A percentile compares a stretch with the other conserved stretches of the same genome.
These are phyloP conservation scores for Catocala nupta DNA, from an alignment of 2,888 invertebrate species.

Conservation along the genomic window DNA sequence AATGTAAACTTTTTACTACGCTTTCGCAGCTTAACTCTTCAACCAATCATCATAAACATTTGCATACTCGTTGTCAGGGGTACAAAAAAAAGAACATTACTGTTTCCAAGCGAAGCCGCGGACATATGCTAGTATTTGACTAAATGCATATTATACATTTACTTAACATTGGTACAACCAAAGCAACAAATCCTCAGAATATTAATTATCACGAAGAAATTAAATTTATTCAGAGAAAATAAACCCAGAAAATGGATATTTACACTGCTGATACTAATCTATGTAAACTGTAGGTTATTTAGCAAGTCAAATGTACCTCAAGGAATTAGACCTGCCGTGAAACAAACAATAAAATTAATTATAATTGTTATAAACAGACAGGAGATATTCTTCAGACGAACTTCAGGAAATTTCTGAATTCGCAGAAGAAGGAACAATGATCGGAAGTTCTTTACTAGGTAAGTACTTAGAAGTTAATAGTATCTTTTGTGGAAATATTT, in stretches of 20 bases:
- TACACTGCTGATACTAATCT: conserved; percentile 41
- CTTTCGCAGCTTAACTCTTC: too few relatives aligned
- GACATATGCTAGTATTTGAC: too few relatives aligned
- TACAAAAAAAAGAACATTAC: too few relatives aligned
- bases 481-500: conserved; percentile 7
- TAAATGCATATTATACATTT: neutral
- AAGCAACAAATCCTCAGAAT: neutral
- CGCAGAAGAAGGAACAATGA: conserved; percentile 7
- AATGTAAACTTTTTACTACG: too few relatives aligned
- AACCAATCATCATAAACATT: too few relatives aligned
- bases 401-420: conserved; percentile 22
- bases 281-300: conserved; percentile 34
- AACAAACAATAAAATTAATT: conserved; percentile 49
- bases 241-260: conserved; percentile 22
- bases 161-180: too few relatives aligned
- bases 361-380: conserved; percentile 35
- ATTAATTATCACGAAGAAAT: neutral
- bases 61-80: too few relatives aligned
- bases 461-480: conserved; percentile 1
- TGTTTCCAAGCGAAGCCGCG: too few relatives aligned
- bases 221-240: neutral
- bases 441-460: conserved; percentile 10
- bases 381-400: conserved; percentile 23
- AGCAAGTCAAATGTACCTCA: conserved; percentile 44
- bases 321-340: conserved; percentile 24